Evolutionary conservation across 1,140 invertebrate species (phyloP), one percentile per base, ranked within the genome.

Genomic region (Meloidogyne hapla): DNA sequence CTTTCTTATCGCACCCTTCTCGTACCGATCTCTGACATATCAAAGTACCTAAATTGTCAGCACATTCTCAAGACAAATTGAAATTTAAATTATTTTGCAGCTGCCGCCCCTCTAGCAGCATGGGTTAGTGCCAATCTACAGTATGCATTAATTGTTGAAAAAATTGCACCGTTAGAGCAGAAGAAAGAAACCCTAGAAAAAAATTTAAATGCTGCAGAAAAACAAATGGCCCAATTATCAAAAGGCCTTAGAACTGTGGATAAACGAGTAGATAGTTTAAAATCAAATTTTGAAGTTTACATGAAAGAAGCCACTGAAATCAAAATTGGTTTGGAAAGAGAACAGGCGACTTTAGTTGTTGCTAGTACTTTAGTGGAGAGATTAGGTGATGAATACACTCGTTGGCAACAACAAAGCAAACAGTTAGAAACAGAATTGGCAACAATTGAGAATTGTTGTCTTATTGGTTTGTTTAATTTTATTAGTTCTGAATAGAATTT

Each of bases 41-140:
- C n/a, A n/a, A n/a, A n/a, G n/a, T n/a, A n/a, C n/a, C n/a, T n/a
- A n/a, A n/a, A n/a, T n/a, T n/a, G n/a, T n/a, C n/a, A n/a, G n/a
- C n/a, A n/a, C n/a, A n/a, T n/a, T n/a, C n/a, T n/a, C n/a, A n/a
- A n/a, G n/a, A n/a, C n/a, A n/a, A n/a, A n/a, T n/a, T n/a, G n/a
- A n/a, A n/a, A n/a, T 28, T 70, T 21, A 72, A 72, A 15, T 28
- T 72, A 25, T 12, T 63, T n/a, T 63, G 13, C 3, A 0, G 96
- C 95, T 1, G 95, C 95, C 12, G 95, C 94, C n/a, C 96, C 96
- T 1, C 88, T 99, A 42, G 96, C 96, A 1, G 91, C 92, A 38
- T 99, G 96, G 96, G 95, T 99, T 1, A 79, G 23, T 18, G 96
- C 97, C 10, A 98, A 98, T 89, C 91, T 99, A 0, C 92, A 93